Evolutionary conservation across 1,140 invertebrate genomes (phyloP).

Genomic region (Grapholita molesta): DNA sequence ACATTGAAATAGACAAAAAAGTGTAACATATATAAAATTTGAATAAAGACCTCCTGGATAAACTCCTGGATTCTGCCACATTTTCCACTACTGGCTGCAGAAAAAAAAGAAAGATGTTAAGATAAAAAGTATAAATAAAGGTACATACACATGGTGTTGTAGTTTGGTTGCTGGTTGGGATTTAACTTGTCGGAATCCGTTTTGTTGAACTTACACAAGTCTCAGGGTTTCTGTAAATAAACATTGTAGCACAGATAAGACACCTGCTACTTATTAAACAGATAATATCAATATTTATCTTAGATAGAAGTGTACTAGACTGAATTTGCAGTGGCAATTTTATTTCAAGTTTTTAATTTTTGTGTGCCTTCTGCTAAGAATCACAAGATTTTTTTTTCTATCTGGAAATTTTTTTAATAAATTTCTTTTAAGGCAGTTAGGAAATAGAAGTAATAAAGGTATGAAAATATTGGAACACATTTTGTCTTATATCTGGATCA

Average conservation of each 20-base stretch:
- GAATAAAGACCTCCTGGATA: conserved; percentile 64
- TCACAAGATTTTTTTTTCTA: no score
- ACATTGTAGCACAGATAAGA: not conserved
- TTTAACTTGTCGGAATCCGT: conserved; percentile 64
- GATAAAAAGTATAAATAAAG: conserved; percentile 34
- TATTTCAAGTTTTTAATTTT: no score
- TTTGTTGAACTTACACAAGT: conserved; percentile 46
- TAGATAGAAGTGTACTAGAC: not conserved
- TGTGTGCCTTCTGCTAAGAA: no score
- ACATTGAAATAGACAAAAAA: conserved; percentile 16
- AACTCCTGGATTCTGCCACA: conserved; percentile 72
- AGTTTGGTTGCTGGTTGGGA: conserved; percentile 58
- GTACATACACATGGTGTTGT: conserved; percentile 76
- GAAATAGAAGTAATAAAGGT: no score
- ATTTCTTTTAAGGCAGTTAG: no score
- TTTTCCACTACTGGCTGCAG: conserved; percentile 53
- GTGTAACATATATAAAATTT: conserved; percentile 30
- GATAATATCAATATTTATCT: not conserved
- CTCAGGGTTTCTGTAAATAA: conserved; percentile 15
- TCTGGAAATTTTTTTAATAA: no score
- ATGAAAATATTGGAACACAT: no score
- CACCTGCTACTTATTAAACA: not conserved
- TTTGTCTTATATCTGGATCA: no score
- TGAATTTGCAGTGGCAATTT: no score
- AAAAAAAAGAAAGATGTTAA: conserved; percentile 40